A percentile compares a stretch with the other conserved stretches of the same genome.
These are phyloP conservation scores for Bombus terrestris DNA, from an alignment of 1,140 invertebrate genomes.

Conservation along the genomic window DNA sequence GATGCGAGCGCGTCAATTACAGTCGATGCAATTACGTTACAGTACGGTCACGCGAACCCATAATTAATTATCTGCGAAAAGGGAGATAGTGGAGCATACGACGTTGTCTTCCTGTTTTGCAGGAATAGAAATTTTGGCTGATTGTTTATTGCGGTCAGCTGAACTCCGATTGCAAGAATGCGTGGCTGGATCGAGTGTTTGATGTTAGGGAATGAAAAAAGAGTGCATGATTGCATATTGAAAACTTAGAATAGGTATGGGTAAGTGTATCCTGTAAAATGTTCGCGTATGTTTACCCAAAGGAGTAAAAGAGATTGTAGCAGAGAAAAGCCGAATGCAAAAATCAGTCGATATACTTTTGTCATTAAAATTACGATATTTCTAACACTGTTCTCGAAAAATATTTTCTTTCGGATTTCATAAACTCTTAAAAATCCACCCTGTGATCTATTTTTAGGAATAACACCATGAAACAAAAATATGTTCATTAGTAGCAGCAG, in stretches of 20 bases:
- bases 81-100: background rate
- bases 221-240: background rate
- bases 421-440: too few species aligned
- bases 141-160: background rate
- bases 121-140: background rate
- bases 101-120: background rate
- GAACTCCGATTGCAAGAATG: too few species aligned
- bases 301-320: background rate
- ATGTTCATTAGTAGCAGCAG: too few species aligned
- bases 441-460: too few species aligned
- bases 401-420: too few species aligned
- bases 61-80: conserved; percentile 40
- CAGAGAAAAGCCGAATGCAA: too few species aligned
- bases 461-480: too few species aligned
- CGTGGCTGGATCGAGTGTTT: background rate
- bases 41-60: background rate
- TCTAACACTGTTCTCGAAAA: too few species aligned
- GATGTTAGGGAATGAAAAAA: background rate
- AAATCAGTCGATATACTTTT: too few species aligned
- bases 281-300: background rate
- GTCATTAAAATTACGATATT: too few species aligned
- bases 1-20: conserved; percentile 26
- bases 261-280: too few species aligned
- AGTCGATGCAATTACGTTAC: conserved; percentile 33
- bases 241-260: too few species aligned